phyloP scores from a whole-genome alignment of 1,140 invertebrate species.

The Cotesia vestalis region DNA sequence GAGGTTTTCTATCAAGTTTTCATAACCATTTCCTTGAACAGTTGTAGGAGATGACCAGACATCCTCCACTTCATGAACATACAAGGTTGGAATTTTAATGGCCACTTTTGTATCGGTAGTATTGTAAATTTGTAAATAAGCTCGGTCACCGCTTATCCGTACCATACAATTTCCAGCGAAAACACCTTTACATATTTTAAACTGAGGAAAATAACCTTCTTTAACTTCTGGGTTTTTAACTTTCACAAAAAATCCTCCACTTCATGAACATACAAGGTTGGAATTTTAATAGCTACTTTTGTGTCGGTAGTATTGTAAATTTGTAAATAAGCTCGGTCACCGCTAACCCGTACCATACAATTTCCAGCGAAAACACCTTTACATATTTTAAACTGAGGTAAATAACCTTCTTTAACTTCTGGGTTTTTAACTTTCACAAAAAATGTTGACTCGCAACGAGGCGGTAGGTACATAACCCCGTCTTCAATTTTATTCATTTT shows the following conservation, averaged over 20 bases:
- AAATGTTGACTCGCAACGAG: no score
- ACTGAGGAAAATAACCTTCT: constrained; percentile 19
- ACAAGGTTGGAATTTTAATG: constrained; percentile 21
- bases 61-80: neutral
- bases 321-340: no score
- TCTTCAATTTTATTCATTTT: no score
- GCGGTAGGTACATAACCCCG: no score
- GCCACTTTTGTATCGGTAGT: constrained; percentile 12
- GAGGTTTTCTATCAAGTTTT: neutral
- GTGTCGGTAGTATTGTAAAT: no score
- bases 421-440: no score
- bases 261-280: neutral
- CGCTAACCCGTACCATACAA: no score
- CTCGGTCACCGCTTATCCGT: neutral
- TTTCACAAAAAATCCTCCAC: neutral
- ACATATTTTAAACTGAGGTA: no score
- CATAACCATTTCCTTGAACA: neutral
- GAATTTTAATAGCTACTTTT: no score
- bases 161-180: constrained; percentile 13
- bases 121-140: constrained; percentile 22
- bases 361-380: no score
- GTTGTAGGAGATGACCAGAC: neutral
- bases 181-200: constrained; percentile 12
- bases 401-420: no score
- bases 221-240: constrained; percentile 7